Percentiles rank a stretch among this genome's conserved stretches.
Conservation (phyloP, 2,888 invertebrate genomes). For the Lasioglossum pauxillum region DNA sequence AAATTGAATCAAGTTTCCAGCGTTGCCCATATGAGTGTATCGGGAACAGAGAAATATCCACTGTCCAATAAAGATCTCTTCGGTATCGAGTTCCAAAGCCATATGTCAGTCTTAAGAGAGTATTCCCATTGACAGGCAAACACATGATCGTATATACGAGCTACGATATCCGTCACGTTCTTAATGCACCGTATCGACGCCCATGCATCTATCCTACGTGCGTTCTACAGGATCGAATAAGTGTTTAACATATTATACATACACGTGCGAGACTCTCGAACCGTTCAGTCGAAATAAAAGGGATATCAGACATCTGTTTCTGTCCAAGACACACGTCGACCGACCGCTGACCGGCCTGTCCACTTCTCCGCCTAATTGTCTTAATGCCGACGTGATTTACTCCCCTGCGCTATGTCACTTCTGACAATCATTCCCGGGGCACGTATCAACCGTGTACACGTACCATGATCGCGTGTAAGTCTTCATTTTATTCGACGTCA, state of each 20-base stretch:
- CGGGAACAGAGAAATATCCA: conserved; percentile 1
- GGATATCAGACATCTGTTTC: conserved; percentile 57
- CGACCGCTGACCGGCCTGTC: conserved; percentile 41
- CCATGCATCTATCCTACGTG: conserved; percentile 56
- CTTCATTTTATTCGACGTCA: conserved; percentile 65
- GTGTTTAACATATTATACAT: conserved; percentile 35
- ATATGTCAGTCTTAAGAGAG: neutral
- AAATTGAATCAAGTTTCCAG: neutral
- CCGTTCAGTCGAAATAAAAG: conserved; percentile 61
- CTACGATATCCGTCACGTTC: conserved; percentile 37
- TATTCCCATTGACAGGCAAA: neutral
- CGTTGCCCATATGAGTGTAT: neutral
- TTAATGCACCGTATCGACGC: conserved; percentile 38
- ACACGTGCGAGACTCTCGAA: conserved; percentile 4
- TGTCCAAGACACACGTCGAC: conserved; percentile 53
- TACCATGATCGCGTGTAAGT: conserved; percentile 53
- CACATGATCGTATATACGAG: neutral
- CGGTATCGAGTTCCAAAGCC: neutral
- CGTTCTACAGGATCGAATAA: conserved; percentile 40
- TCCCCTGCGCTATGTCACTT: conserved; percentile 66
- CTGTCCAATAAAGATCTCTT: conserved; percentile 4
- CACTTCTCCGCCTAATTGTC: conserved; percentile 73
- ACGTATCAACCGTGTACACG: conserved; percentile 45
- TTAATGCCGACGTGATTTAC: conserved; percentile 78
- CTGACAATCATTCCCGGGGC: conserved; percentile 57